These are phyloP conservation scores for Octonoba sinensis DNA, from an alignment of 2,888 invertebrate species.

Conservation along the genomic window DNA sequence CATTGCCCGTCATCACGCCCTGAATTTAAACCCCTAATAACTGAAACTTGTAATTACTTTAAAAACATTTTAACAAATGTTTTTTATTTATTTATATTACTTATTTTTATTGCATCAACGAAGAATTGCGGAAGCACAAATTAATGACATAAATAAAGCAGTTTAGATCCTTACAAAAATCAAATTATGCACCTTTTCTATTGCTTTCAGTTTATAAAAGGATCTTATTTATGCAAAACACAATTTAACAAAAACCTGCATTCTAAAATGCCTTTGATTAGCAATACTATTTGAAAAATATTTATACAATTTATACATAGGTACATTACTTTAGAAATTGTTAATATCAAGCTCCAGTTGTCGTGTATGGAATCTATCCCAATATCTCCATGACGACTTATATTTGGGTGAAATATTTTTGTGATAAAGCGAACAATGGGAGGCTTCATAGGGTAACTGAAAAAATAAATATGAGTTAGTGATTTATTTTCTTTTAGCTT, in stretches of 20 bases:
- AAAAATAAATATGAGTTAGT: constrained; percentile 36
- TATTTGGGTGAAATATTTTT: constrained; percentile 93
- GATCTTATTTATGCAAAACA: not conserved
- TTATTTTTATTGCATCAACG: too few species aligned
- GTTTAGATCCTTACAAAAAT: too few species aligned
- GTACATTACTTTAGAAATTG: constrained; percentile 79
- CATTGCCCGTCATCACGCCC: too few species aligned
- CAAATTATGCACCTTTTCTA: too few species aligned
- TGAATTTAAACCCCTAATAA: too few species aligned
- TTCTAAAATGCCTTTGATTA: not conserved
- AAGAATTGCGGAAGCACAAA: too few species aligned
- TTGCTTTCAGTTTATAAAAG: too few species aligned
- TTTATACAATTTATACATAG: not conserved
- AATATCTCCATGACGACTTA: constrained; percentile 94
- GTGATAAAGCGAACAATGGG: constrained; percentile 93
- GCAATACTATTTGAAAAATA: not conserved
- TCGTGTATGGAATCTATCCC: constrained; percentile 95
- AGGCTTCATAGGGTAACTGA: constrained; percentile 88
- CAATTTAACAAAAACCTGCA: not conserved
- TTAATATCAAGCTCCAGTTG: constrained; percentile 95
- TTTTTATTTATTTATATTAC: too few species aligned
- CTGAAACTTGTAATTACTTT: too few species aligned
- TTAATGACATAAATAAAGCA: too few species aligned
- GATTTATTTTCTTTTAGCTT: too few species aligned
- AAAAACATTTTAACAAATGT: too few species aligned